Base-by-base conservation (phyloP, 2,888 invertebrate species). In the Disparrhopalites patrizii region DNA sequence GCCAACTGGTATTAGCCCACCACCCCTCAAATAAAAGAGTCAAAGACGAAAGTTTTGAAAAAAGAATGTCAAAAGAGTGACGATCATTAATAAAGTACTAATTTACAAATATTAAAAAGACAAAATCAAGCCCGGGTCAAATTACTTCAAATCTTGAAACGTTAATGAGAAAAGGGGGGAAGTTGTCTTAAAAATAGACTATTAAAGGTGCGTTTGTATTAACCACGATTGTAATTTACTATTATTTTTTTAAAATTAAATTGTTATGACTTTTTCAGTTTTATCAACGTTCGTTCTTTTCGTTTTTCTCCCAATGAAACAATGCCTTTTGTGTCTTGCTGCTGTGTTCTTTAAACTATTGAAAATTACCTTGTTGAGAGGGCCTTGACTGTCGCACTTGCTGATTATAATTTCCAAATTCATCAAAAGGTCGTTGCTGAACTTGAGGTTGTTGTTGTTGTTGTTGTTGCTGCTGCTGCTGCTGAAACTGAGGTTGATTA, bases 351-450 rank as follows among this genome's bases (percentile, higher is more conserved):
- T 50, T 50, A n/a, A 58, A 38, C 30, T 62, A 62, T 51, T 62
- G 56, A 47, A 63, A 63, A 47, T 54, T 63, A 63, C 63, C 63
- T 63, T 63, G 63, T 40, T 63, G 62, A 3, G 28, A 31, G 50
- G 50, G 63, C 28, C 38, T 55, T 31, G 55, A 56, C 25, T 63
- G 63, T 56, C 63, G 55, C 18, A 62, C 62, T 51, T 51, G 31
- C 33, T 55, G 60, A 13, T 40, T 38, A 23, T 55, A 56, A 40
- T 58, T 65, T 27, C 33, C 51, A 40, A 66, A 66, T n/a, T 62
- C 63, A 33, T 61, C 60, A 50, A 62, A 55, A n/a, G 60, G 76
- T 68, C 69, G 67, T 65, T 70, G 68, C 61, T 71, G 70, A 54
- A 70, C 69, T 55, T 69, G 71, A 10, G 36, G 61, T 25, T 68